Base-by-base conservation (phyloP, 64 coral and sea anemone species). In the Platygyra sinensis region DNA sequence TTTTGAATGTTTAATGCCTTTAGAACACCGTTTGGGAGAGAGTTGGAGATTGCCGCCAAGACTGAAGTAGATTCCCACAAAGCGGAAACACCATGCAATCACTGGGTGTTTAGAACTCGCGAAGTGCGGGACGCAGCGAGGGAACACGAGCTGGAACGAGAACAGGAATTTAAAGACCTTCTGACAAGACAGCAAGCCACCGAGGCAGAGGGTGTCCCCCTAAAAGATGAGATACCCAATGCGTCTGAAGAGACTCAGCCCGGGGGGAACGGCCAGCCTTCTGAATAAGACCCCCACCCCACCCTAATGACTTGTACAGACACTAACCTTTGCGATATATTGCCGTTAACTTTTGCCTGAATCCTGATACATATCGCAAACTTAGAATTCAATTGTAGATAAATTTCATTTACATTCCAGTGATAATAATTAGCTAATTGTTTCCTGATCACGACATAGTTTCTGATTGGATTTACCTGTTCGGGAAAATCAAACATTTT, bases 1-100 rank as follows among this genome's bases (percentile, higher is more conserved):
- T 46, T 46, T 46, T 46, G 42, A 3, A 6, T 46, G 42, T 46
- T 46, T 46, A 46, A 46, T 8, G 0, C 7, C 6, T 46, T 27
- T 61, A 98, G 96, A 77, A 99, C 97, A 62, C 94, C 94, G 25
- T 99, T 99, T 86, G 97, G 97, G 19, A 88, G 97, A 74, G 97
- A 99, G 63, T 91, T 67, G 42, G 97, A 99, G n/a, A 84, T 99
- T 17, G 92, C 72, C 10, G 87, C 97, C 24, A 91, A 99, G 28
- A 96, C 97, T 1, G 93, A 87, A 18, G 63, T 96, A 5, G 94
- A 99, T 30, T 99, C 97, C 15, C 97, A 99, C 51, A 91, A 92
- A 73, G 97, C 97, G 24, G 97, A 99, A 52, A 94, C 55, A 74
- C 97, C 97, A 5, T 60, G 82, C 14, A 99, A 99, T 46, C 97